phyloP scores from a whole-genome alignment of 2,888 invertebrate species.

The Mimachlamys varia region DNA sequence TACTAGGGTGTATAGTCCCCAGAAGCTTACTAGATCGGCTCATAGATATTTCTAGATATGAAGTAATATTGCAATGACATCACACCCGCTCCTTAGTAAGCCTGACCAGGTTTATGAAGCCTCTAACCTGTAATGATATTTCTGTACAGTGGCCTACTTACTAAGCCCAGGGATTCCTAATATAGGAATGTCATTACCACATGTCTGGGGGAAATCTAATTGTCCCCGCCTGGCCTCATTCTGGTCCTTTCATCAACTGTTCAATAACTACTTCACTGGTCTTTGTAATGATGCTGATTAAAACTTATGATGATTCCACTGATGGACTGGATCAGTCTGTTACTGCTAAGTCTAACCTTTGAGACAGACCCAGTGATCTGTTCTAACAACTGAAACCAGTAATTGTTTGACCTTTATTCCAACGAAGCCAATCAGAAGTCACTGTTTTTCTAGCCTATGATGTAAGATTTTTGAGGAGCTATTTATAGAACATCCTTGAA shows the following conservation, averaged over 20 bases:
- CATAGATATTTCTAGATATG: too few relatives aligned
- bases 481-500: conserved; percentile 6
- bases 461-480: not conserved
- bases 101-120: not conserved
- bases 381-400: not conserved
- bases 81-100: not conserved
- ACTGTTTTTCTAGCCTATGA: not conserved
- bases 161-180: not conserved
- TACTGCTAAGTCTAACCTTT: not conserved
- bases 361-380: not conserved
- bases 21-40: too few relatives aligned
- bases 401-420: not conserved
- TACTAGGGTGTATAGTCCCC: too few relatives aligned
- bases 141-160: not conserved
- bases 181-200: not conserved
- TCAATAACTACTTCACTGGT: not conserved
- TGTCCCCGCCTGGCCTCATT: conserved; percentile 5
- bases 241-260: not conserved
- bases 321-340: not conserved
- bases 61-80: not conserved
- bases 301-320: not conserved
- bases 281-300: not conserved
- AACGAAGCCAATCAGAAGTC: not conserved
- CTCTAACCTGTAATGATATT: not conserved
- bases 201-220: not conserved